Evolutionary conservation across 2,888 invertebrate genomes (phyloP).

Genomic region (Bugulina stolonifera): DNA sequence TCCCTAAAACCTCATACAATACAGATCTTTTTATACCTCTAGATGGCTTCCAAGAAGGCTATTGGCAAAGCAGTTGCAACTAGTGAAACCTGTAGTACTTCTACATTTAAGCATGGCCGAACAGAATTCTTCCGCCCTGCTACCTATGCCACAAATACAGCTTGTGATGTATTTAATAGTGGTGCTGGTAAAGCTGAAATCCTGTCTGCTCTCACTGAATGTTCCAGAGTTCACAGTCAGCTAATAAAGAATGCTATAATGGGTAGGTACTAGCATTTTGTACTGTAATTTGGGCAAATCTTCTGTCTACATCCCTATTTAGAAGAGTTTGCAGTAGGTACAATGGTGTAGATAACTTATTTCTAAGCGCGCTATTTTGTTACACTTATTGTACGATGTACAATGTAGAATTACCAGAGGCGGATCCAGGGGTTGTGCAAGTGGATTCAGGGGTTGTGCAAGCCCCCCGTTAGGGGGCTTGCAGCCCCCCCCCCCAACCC

Average conservation of each 20-base stretch:
- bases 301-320: no score
- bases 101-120: slow-evolving; percentile 90
- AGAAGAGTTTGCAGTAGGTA: no score
- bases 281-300: no score
- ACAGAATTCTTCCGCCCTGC: slow-evolving; percentile 94
- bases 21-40: slow-evolving; percentile 41
- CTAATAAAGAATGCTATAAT: slow-evolving; percentile 89
- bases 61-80: slow-evolving; percentile 68
- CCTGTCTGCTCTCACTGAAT: slow-evolving; percentile 67
- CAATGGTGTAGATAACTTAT: no score
- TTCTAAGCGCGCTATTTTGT: no score
- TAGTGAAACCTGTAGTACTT: slow-evolving; percentile 95
- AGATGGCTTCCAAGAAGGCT: slow-evolving; percentile 76
- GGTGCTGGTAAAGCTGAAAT: slow-evolving; percentile 57
- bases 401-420: no score
- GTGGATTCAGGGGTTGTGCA: no score
- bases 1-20: no score
- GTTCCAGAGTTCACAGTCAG: slow-evolving; percentile 72
- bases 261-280: slow-evolving; percentile 66
- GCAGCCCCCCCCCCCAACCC: no score
- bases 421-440: no score
- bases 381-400: no score
- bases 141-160: slow-evolving; percentile 70
- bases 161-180: slow-evolving; percentile 47
- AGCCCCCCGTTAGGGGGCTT: no score